Evolutionary conservation across 2,113 vertebrate genomes (phyloP).

Genomic region (Marcusenius ussheri): DNA sequence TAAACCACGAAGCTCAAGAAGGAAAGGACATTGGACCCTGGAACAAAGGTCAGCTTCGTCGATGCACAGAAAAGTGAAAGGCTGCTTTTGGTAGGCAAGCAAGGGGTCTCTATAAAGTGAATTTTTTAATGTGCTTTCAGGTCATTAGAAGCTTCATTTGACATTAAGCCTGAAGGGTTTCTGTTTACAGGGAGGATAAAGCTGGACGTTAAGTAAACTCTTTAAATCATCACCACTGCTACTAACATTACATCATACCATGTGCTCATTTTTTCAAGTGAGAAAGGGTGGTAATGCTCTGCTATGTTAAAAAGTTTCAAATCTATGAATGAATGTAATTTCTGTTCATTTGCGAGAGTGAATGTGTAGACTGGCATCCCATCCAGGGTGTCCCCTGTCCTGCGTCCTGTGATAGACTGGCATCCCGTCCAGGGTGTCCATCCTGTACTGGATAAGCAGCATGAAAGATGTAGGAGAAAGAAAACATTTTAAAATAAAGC

Average conservation of each 20-base stretch:
- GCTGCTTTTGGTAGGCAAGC: background rate
- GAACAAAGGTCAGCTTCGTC: slow-evolving; percentile 62
- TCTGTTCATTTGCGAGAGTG: background rate
- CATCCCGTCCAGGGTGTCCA: no score
- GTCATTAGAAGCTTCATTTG: background rate
- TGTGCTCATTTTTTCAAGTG: background rate
- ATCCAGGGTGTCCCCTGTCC: no score
- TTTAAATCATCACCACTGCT: background rate
- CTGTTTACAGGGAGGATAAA: background rate
- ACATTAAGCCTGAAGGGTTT: background rate
- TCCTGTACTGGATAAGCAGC: no score
- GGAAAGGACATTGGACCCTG: slow-evolving; percentile 25
- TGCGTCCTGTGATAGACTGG: no score
- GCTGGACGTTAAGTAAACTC: background rate
- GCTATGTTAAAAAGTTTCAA: background rate
- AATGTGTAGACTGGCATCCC: no score
- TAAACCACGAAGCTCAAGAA: slow-evolving; percentile 49
- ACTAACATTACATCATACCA: background rate
- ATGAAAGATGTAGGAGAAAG: no score
- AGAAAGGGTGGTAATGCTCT: background rate
- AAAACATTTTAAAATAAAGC: no score
- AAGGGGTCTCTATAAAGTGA: background rate
- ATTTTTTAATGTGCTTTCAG: background rate
- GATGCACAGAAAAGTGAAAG: slow-evolving; percentile 33
- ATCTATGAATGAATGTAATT: background rate